Percentiles rank a stretch among this genome's conserved stretches.
Conservation (phyloP, 2,888 invertebrate genomes). For the Prosapia bicincta region DNA sequence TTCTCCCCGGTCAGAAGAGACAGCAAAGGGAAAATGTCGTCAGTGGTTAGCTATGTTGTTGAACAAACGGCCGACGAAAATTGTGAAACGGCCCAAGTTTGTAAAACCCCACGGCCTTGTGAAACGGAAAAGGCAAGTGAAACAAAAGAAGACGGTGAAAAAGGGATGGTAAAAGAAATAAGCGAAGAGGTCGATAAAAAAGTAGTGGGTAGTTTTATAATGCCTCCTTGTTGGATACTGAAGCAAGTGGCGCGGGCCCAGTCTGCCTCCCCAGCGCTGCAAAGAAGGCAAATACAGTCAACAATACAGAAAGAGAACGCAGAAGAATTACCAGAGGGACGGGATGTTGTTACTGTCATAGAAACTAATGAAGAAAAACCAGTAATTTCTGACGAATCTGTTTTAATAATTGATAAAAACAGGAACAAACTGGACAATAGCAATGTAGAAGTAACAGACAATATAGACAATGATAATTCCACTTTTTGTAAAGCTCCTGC, state of each 20-base stretch:
- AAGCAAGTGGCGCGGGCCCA: conserved; percentile 34
- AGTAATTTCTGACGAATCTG: not conserved
- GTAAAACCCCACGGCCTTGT: not conserved
- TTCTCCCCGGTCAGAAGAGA: conserved; percentile 67
- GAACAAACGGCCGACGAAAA: conserved; percentile 43
- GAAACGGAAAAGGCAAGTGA: conserved; percentile 35
- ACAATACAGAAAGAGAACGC: conserved; percentile 10
- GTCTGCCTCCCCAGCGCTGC: conserved; percentile 38
- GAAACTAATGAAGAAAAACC: not conserved
- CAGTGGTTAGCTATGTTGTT: conserved; percentile 51
- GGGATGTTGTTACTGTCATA: not conserved
- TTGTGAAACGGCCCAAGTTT: conserved; percentile 3
- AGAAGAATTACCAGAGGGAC: not conserved
- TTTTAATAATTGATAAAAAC: not conserved
- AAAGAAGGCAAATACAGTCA: conserved; percentile 32
- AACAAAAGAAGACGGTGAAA: conserved; percentile 38
- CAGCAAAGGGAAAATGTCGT: conserved; percentile 53
- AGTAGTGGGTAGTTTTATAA: conserved; percentile 19
- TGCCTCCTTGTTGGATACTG: conserved; percentile 34
- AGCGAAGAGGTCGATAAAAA: conserved; percentile 16
- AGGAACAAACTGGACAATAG: not conserved
- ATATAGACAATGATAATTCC: not conserved
- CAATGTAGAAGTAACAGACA: not conserved
- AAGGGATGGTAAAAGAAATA: conserved; percentile 6
- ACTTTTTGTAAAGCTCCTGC: not conserved